Conservation (phyloP, 1,140 invertebrate species). For the Caenorhabditis latens region DNA sequence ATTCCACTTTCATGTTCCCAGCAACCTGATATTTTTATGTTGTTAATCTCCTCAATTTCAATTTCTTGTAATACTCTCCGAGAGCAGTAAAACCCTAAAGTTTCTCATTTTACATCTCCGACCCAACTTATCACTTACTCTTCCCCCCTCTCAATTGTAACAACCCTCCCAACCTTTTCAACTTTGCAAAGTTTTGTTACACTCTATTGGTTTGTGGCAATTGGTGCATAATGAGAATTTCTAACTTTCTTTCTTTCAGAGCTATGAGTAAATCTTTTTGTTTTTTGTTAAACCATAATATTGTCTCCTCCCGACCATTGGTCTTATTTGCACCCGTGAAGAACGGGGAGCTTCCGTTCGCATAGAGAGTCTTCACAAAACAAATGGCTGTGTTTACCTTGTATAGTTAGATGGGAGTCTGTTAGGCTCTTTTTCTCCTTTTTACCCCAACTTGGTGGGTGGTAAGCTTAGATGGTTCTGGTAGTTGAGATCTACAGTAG, state of each 20-base stretch:
- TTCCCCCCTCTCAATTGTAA: conserved; percentile 3
- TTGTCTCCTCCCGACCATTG: conserved; percentile 15
- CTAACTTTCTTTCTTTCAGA: background rate
- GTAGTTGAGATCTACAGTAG: background rate
- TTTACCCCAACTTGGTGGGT: background rate
- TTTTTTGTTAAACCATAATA: background rate
- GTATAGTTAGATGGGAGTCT: conserved; percentile 22
- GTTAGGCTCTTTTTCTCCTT: background rate
- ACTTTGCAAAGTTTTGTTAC: conserved; percentile 22
- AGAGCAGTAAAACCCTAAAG: background rate
- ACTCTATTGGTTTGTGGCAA: background rate
- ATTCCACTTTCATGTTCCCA: too few species aligned
- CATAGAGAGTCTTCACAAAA: conserved; percentile 37
- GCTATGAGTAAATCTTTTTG: background rate
- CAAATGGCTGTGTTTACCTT: conserved; percentile 51
- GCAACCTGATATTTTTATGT: too few species aligned
- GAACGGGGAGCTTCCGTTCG: conserved; percentile 44
- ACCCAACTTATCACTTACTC: conserved; percentile 46
- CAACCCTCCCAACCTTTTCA: conserved; percentile 5
- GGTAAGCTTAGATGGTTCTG: background rate
- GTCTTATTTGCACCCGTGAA: conserved; percentile 52
- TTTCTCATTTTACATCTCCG: background rate
- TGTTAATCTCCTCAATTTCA: background rate
- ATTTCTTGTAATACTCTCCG: background rate
- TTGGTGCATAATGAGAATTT: conserved; percentile 23